Base-by-base conservation (phyloP, 2,113 vertebrate species). In the Urocolius indicus region DNA sequence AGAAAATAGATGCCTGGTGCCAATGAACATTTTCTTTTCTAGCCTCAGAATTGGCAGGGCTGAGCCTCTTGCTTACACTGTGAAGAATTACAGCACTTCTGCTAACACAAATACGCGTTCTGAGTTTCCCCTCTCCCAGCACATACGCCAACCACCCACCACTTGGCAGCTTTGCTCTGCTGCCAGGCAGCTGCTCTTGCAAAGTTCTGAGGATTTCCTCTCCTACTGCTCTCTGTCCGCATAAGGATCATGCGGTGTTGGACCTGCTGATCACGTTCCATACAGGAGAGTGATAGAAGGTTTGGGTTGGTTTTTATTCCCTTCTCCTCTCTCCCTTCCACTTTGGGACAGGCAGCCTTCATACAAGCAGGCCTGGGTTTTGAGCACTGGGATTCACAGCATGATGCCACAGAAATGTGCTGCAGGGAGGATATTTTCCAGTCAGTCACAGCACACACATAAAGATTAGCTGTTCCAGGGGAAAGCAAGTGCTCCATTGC, bases 31-130 rank as follows among this genome's bases (percentile, higher is more conserved):
- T 2, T 20, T 41, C 49, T 41, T 79, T 71, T 3, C 10, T 77
- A 57, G 51, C 23, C 57, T 84, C 20, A 26, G 38, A 83, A 24
- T 51, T 96, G 96, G 96, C 97, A 96, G 89, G 48, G 54, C 68
- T 58, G 48, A 95, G 73, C 13, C 52, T 90, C 92, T 96, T 96
- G 96, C 95, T 97, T 97, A 94, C 65, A 54, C 87, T 91, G 89
- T 59, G 79, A 96, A 94, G 84, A 77, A 79, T 94, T 87, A 65
- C 34, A 96, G 36, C 78, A 23, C 80, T 90, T 83, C 85, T 59
- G 61, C 86, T 77, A 94, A 89, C 94, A 96, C 91, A 96, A 95
- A 96, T 96, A 93, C 1, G 73, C 2, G 2, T 74, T 95, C 74
- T 75, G 94, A 91, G 55, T 66, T 93, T 92, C 84, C 89, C 91